Conservation (phyloP, 2,888 invertebrate species). For the Oscheius sp. region DNA sequence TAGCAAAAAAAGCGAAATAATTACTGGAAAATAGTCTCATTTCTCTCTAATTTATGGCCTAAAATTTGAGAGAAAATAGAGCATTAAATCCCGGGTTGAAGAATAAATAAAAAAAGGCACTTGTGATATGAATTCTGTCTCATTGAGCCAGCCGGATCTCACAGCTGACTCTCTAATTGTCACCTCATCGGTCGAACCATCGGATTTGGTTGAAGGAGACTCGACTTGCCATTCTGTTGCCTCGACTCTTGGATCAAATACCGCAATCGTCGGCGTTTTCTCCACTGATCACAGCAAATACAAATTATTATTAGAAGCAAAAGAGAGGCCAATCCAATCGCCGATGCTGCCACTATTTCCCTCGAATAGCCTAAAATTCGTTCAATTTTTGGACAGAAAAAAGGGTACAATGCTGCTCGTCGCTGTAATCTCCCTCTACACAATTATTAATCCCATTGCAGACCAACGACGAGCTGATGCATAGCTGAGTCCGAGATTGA, state of each 20-base stretch:
- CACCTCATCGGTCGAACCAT: conserved; percentile 30
- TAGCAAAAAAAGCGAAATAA: neutral
- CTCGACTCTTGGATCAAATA: conserved; percentile 38
- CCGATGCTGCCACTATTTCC: conserved; percentile 41
- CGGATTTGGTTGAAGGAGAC: neutral
- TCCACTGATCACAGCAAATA: conserved; percentile 48
- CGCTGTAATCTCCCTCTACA: conserved; percentile 71
- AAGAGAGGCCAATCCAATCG: conserved; percentile 35
- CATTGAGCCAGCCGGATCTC: conserved; percentile 25
- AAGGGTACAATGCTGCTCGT: conserved; percentile 57
- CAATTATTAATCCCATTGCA: conserved; percentile 72
- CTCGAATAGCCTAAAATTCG: conserved; percentile 44
- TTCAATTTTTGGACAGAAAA: neutral
- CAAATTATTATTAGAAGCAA: conserved; percentile 38
- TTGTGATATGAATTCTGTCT: conserved; percentile 19
- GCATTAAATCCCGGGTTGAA: neutral
- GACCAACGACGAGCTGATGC: conserved; percentile 71
- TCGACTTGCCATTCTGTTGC: conserved; percentile 24
- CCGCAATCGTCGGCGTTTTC: conserved; percentile 36
- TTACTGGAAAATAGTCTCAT: neutral
- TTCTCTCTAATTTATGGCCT: too few species aligned
- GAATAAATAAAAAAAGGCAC: neutral
- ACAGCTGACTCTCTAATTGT: conserved; percentile 51
- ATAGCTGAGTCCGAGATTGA: conserved; percentile 68
- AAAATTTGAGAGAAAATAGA: neutral